A percentile compares a stretch with the other conserved stretches of the same genome.
Evolutionary conservation across 2,888 invertebrate species (phyloP).

Genomic region (Lochmaea crataegi): DNA sequence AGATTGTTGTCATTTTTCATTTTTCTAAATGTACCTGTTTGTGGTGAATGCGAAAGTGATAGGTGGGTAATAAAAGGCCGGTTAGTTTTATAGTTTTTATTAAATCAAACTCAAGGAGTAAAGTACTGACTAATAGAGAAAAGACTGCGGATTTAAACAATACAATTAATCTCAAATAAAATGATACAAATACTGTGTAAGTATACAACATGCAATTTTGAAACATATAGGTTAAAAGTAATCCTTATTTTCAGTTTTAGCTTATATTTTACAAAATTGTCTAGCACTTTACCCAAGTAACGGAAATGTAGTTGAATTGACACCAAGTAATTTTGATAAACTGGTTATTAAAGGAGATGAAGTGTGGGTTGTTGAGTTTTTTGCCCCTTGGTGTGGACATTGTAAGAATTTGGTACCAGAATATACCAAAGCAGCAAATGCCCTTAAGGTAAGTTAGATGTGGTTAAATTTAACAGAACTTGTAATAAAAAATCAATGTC

Average conservation of each 20-base stretch:
- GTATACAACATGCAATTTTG: constrained; percentile 9
- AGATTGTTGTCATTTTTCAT: neutral
- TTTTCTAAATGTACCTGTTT: neutral
- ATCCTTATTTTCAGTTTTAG: constrained; percentile 49
- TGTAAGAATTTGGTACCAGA: constrained; percentile 92
- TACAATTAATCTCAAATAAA: neutral
- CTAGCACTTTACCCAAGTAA: constrained; percentile 74
- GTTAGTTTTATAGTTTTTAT: neutral
- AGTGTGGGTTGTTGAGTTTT: constrained; percentile 96
- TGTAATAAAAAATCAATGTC: no score
- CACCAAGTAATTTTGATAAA: constrained; percentile 87
- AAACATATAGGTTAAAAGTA: constrained; percentile 27
- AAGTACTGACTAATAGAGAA: constrained; percentile 4
- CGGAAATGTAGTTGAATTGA: constrained; percentile 87
- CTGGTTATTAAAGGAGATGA: constrained; percentile 85
- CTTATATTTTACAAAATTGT: constrained; percentile 57
- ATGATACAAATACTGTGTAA: constrained; percentile 25
- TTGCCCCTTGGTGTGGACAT: constrained; percentile 96
- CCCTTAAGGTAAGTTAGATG: constrained; percentile 78
- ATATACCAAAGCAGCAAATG: constrained; percentile 92
- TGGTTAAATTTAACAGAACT: constrained; percentile 68
- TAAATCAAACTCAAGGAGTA: neutral
- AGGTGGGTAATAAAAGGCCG: constrained; percentile 3
- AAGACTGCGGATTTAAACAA: neutral
- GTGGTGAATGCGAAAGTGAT: neutral